Conservation (phyloP, 2,797 vertebrate genomes). For the Neosilurus hyrtlii region DNA sequence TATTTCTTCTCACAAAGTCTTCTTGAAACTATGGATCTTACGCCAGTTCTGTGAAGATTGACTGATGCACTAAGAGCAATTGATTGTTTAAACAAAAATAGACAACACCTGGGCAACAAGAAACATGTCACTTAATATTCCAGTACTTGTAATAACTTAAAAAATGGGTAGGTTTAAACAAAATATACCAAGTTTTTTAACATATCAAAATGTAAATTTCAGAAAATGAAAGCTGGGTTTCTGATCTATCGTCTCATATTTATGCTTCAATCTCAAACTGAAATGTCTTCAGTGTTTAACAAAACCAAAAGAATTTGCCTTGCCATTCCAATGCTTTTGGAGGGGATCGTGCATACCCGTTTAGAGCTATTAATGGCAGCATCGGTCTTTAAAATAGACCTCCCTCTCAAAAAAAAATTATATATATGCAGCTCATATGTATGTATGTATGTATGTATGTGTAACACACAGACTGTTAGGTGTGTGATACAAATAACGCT, state of each 20-base stretch:
- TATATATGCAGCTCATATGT: too few relatives aligned
- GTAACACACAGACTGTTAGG: constrained; percentile 68
- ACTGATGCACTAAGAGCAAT: background rate
- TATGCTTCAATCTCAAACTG: background rate
- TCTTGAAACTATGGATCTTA: background rate
- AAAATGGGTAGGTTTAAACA: background rate
- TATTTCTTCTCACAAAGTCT: background rate
- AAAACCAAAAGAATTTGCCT: background rate
- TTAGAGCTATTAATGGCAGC: constrained; percentile 53
- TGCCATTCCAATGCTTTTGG: background rate
- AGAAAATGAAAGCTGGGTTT: background rate
- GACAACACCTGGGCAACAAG: background rate
- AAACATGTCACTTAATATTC: background rate
- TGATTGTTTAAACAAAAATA: background rate
- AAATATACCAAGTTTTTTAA: background rate
- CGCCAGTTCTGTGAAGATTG: background rate
- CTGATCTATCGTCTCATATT: background rate
- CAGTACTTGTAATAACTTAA: background rate
- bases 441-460: too few relatives aligned
- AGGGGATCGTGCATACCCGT: constrained; percentile 27
- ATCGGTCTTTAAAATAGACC: constrained; percentile 48
- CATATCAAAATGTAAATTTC: background rate
- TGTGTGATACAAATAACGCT: constrained; percentile 78
- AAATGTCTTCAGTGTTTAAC: background rate
- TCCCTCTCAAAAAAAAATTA: background rate